phyloP scores from a whole-genome alignment of 2,888 invertebrate species.

The Platycheirus rosarum region DNA sequence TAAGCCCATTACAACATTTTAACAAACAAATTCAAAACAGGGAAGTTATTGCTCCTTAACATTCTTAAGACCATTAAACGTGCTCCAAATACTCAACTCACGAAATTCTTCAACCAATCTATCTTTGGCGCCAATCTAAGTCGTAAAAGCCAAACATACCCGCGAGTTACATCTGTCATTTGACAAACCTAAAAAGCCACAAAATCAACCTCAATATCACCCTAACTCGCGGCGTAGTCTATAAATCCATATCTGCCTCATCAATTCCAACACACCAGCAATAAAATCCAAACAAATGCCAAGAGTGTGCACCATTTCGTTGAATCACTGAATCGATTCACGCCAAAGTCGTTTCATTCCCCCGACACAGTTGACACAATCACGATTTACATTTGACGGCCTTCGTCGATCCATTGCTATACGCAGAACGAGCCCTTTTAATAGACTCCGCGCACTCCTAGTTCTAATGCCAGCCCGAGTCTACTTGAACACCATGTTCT shows the following conservation, averaged over 20 bases:
- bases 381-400: conserved; percentile 58
- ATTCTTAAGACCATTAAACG: not conserved
- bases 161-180: conserved; percentile 41
- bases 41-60: not conserved
- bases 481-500: conserved; percentile 58
- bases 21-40: not conserved
- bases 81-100: conserved; percentile 25
- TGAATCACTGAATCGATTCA: conserved; percentile 70
- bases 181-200: conserved; percentile 43
- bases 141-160: conserved; percentile 10
- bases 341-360: conserved; percentile 60
- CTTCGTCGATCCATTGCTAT: conserved; percentile 42
- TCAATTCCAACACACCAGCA: conserved; percentile 50
- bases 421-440: conserved; percentile 48
- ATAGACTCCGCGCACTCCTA: conserved; percentile 23
- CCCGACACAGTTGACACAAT: conserved; percentile 42
- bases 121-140: conserved; percentile 66
- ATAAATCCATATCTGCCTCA: conserved; percentile 68
- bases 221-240: conserved; percentile 55
- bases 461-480: conserved; percentile 39
- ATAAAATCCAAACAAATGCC: conserved; percentile 58
- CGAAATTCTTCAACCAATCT: not conserved
- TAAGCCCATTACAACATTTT: no score
- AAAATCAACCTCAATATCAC: conserved; percentile 55
- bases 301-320: conserved; percentile 36